phyloP scores from a whole-genome alignment of 2,888 invertebrate species.

The Nebria brevicollis region DNA sequence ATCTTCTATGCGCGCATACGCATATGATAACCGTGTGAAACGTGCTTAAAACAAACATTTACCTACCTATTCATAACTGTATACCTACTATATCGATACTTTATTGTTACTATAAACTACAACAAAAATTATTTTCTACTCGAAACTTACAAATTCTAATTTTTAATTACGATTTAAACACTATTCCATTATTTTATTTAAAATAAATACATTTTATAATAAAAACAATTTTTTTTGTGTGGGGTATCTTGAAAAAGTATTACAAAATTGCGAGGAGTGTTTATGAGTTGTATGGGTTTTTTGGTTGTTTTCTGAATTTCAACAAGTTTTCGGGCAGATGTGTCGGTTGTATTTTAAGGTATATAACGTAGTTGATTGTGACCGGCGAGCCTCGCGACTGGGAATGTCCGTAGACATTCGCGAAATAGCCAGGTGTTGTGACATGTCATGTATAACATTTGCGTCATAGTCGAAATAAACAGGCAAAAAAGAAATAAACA shows the following conservation, averaged over 20 bases:
- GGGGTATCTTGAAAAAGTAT: no score
- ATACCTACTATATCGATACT: not conserved
- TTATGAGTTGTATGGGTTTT: no score
- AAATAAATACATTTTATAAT: no score
- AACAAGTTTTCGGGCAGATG: constrained; percentile 34
- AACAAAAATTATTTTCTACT: no score
- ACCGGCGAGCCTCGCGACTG: not conserved
- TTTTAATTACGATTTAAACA: no score
- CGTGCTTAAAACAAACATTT: not conserved
- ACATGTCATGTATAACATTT: constrained; percentile 57
- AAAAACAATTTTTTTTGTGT: no score
- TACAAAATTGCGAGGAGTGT: no score
- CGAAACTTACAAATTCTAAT: no score
- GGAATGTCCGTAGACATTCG: constrained; percentile 48
- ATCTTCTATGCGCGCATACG: constrained; percentile 16
- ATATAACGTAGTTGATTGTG: constrained; percentile 31
- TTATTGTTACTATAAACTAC: not conserved
- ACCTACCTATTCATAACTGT: not conserved
- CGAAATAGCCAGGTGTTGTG: constrained; percentile 54
- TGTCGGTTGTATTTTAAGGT: constrained; percentile 31
- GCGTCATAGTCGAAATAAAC: constrained; percentile 51
- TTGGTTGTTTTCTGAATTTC: constrained; percentile 27
- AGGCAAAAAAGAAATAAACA: not conserved
- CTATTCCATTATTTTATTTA: no score
- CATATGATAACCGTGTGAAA: constrained; percentile 20